phyloP scores from a whole-genome alignment of 2,113 vertebrate species.

The Cephalopholis sonnerati region DNA sequence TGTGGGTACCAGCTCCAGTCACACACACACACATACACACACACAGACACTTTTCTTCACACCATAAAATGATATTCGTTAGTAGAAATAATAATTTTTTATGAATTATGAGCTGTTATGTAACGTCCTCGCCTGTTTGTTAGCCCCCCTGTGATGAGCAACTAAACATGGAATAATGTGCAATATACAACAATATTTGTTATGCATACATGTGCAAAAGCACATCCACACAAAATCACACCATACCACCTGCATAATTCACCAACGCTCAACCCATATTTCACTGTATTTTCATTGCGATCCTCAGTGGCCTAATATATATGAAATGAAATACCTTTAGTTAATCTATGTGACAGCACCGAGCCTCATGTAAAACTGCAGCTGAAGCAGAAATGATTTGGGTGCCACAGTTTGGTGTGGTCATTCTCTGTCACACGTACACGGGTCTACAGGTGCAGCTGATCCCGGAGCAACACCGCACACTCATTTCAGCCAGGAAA shows the following conservation, averaged over 20 bases:
- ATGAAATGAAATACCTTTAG: constrained; percentile 45
- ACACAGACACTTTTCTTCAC: constrained; percentile 19
- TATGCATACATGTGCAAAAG: not conserved
- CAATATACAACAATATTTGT: constrained; percentile 1
- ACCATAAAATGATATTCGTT: constrained; percentile 48
- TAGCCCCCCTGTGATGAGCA: not conserved
- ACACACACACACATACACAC: constrained; percentile 26
- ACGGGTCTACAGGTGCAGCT: constrained; percentile 44
- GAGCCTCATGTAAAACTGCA: constrained; percentile 11
- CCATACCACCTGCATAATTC: constrained; percentile 37
- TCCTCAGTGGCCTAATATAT: constrained; percentile 29
- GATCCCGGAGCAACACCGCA: not conserved
- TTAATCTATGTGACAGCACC: constrained; percentile 28
- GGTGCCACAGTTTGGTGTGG: constrained; percentile 3
- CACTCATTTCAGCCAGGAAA: constrained; percentile 47
- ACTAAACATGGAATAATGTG: not conserved
- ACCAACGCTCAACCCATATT: constrained; percentile 11
- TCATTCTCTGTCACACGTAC: constrained; percentile 32
- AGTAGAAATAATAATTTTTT: constrained; percentile 36
- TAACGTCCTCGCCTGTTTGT: constrained; percentile 20
- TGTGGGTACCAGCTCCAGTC: constrained; percentile 12
- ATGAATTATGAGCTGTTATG: constrained; percentile 54
- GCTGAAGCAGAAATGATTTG: not conserved
- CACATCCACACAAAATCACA: not conserved
- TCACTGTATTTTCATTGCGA: constrained; percentile 47